Conservation (phyloP, 2,797 vertebrate species). For the Bucorvus abyssinicus region DNA sequence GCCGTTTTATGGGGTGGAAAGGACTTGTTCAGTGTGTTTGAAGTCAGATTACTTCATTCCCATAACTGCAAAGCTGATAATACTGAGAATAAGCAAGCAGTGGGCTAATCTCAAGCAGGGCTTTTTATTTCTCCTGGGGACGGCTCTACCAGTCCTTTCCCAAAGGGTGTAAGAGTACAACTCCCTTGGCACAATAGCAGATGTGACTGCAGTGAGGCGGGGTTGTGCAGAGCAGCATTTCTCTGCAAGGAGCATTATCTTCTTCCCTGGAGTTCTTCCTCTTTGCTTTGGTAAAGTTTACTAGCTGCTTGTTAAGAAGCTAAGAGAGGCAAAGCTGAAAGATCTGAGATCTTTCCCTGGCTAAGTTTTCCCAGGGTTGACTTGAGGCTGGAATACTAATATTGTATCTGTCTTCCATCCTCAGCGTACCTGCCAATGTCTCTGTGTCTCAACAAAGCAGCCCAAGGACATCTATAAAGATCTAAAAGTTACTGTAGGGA, state of each 20-base stretch:
- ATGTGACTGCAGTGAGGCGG: conserved; percentile 30
- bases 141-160: conserved; percentile 17
- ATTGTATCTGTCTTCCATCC: neutral
- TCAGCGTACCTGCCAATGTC: conserved; percentile 25
- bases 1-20: conserved; percentile 40
- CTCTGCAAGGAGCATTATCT: conserved; percentile 10
- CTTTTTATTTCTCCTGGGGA: neutral
- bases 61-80: conserved; percentile 20
- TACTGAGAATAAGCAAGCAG: conserved; percentile 28
- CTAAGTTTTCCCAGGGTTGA: conserved; percentile 39
- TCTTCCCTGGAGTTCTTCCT: conserved; percentile 24
- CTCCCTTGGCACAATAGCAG: neutral
- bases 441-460: conserved; percentile 36
- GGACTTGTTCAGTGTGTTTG: conserved; percentile 13
- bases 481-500: conserved; percentile 46
- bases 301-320: conserved; percentile 46
- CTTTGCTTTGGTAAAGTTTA: conserved; percentile 52
- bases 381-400: conserved; percentile 62
- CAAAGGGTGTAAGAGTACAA: neutral
- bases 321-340: conserved; percentile 32
- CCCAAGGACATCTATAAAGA: conserved; percentile 55
- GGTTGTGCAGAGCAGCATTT: neutral
- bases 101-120: conserved; percentile 17
- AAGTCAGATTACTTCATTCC: conserved; percentile 52
- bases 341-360: conserved; percentile 41